A percentile compares a stretch with the other conserved stretches of the same genome.
phyloP scores from a whole-genome alignment of 2,113 vertebrate genomes.

The Mustela nigripes region DNA sequence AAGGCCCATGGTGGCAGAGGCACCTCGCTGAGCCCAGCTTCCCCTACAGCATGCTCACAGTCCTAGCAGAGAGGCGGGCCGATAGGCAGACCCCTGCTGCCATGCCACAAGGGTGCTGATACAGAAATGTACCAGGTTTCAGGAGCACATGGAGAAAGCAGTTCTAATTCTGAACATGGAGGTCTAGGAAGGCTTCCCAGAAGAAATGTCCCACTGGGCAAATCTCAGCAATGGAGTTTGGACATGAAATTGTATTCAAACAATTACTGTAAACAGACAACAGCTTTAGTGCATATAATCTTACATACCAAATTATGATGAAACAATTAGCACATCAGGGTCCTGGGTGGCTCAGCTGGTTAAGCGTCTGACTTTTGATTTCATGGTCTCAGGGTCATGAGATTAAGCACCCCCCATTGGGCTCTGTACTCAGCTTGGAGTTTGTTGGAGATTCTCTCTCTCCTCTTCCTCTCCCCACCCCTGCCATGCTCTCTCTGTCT shows the following conservation, averaged over 20 bases:
- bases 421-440: not conserved
- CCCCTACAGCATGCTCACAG: not conserved
- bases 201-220: not conserved
- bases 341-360: not conserved
- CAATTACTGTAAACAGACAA: not conserved
- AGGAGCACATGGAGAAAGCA: not conserved
- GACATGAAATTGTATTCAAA: not conserved
- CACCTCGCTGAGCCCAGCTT: not conserved
- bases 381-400: not conserved
- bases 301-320: not conserved
- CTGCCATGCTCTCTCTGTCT: not conserved
- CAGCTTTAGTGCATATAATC: not conserved
- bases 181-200: not conserved
- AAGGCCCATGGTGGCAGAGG: not conserved
- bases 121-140: not conserved
- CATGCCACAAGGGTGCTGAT: not conserved
- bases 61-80: not conserved
- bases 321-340: not conserved
- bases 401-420: not conserved
- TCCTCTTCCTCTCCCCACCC: not conserved
- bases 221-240: not conserved
- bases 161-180: not conserved
- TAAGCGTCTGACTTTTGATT: not conserved
- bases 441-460: not conserved
- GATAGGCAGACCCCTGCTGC: not conserved